Evolutionary conservation across 2,113 vertebrate genomes (phyloP).

Genomic region (Pelecanoides urinatrix): DNA sequence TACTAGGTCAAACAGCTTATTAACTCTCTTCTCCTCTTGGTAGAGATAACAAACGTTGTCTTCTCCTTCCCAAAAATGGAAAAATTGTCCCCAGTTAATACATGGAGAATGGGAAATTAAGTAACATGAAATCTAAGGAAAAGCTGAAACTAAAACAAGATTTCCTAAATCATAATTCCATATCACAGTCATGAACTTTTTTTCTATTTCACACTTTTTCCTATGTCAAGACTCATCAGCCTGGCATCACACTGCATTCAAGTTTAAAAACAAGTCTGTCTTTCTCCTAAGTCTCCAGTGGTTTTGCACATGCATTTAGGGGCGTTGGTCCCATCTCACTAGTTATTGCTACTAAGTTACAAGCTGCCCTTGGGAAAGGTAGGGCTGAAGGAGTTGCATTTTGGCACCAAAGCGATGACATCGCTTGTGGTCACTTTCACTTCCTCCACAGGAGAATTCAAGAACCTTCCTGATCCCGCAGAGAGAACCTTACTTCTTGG

Average conservation of each 20-base stretch:
- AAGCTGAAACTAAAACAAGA: neutral
- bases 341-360: neutral
- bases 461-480: neutral
- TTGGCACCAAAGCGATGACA: neutral
- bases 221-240: neutral
- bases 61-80: neutral
- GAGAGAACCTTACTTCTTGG: neutral
- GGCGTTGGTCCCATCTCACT: neutral
- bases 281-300: neutral
- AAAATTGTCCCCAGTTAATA: neutral
- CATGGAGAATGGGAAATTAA: neutral
- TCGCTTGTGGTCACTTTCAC: neutral
- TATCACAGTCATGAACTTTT: neutral
- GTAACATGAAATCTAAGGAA: neutral
- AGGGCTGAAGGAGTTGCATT: neutral
- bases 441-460: neutral
- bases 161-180: neutral
- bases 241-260: neutral
- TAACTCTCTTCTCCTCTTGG: neutral
- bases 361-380: neutral
- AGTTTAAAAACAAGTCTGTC: neutral
- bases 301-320: neutral
- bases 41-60: neutral
- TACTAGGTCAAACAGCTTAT: constrained; percentile 13
- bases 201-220: neutral